phyloP scores from a whole-genome alignment of 2,113 vertebrate genomes.

The Axis porcinus region DNA sequence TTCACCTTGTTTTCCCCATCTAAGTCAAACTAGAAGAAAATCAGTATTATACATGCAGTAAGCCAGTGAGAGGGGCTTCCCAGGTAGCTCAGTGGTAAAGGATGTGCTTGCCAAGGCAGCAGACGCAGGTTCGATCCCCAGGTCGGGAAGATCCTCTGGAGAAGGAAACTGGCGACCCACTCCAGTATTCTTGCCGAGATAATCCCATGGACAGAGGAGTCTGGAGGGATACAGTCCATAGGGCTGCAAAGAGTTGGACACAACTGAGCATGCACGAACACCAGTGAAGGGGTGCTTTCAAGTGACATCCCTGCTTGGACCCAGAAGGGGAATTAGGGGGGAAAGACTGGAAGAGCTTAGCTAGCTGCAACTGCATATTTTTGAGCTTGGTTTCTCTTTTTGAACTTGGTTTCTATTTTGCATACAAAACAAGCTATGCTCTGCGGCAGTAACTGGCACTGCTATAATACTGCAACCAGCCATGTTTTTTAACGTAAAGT shows the following conservation, averaged over 20 bases:
- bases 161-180: background rate
- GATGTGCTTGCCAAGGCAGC: background rate
- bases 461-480: background rate
- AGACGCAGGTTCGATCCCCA: background rate
- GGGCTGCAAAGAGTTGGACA: background rate
- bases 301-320: background rate
- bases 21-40: background rate
- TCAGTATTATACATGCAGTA: rapidly evolving
- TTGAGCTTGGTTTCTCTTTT: background rate
- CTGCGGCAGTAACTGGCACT: background rate
- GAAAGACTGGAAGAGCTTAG: background rate
- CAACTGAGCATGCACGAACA: background rate
- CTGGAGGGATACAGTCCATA: background rate
- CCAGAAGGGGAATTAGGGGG: background rate
- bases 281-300: background rate
- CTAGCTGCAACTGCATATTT: background rate
- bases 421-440: background rate
- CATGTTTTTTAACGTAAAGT: background rate
- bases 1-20: background rate
- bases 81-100: background rate
- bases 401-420: background rate
- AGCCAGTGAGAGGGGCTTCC: background rate
- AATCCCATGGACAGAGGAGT: background rate
- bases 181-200: background rate
- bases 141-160: background rate